Conservation (phyloP, 2,888 invertebrate species). For the Raillietiella orientalis region DNA sequence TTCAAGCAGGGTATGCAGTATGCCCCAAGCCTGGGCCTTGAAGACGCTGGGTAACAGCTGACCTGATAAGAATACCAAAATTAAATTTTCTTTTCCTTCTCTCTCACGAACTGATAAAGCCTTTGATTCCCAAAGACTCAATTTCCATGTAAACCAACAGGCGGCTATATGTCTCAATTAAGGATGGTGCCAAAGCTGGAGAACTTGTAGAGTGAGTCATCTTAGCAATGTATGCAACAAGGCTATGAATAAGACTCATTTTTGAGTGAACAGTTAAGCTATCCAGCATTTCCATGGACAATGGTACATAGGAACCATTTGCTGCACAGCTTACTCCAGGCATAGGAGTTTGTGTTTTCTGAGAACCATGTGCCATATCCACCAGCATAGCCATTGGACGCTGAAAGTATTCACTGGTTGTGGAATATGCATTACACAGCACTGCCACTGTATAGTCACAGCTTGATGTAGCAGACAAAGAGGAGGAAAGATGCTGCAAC, state of each 20-base stretch:
- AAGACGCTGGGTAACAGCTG: conserved; percentile 67
- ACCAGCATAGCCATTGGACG: conserved; percentile 71
- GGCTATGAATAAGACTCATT: conserved; percentile 47
- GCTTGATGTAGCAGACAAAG: conserved; percentile 4
- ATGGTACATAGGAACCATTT: conserved; percentile 40
- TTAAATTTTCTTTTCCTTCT: neutral
- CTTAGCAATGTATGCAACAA: conserved; percentile 46
- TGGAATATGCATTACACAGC: conserved; percentile 78
- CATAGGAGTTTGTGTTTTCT: conserved; percentile 9
- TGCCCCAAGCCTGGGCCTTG: conserved; percentile 76
- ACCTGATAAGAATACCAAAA: conserved; percentile 19
- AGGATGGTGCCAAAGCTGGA: conserved; percentile 52
- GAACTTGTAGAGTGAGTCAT: conserved; percentile 55
- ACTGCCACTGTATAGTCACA: conserved; percentile 59
- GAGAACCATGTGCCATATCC: conserved; percentile 33
- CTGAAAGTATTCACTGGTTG: conserved; percentile 63
- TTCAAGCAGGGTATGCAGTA: conserved; percentile 70
- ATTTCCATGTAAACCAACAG: conserved; percentile 82
- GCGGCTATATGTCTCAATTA: conserved; percentile 79
- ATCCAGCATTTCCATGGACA: conserved; percentile 71
- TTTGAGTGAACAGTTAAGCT: conserved; percentile 83
- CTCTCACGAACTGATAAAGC: conserved; percentile 67
- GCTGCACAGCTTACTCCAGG: conserved; percentile 13
- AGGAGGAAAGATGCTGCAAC: too few relatives aligned
- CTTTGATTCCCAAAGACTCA: conserved; percentile 82